phyloP scores from a whole-genome alignment of 1,140 invertebrate genomes.

The Ridgeia piscesae region DNA sequence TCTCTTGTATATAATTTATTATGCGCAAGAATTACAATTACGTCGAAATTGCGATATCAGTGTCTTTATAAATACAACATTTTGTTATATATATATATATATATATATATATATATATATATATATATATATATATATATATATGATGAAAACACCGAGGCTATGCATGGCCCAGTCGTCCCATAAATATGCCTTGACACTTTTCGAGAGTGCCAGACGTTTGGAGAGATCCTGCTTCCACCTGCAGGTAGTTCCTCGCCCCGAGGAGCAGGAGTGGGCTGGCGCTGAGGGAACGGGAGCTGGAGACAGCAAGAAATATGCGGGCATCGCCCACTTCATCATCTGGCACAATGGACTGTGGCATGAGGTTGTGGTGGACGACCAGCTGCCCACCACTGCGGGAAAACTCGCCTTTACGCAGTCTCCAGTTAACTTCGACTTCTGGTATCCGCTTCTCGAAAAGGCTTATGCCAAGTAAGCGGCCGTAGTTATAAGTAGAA shows the following conservation, averaged over 20 bases:
- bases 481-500: no score
- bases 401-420: background rate
- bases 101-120: background rate
- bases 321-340: background rate
- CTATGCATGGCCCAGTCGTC: no score
- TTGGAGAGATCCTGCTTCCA: background rate
- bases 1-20: no score
- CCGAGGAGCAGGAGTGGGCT: background rate
- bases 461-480: background rate
- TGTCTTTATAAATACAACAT: no score
- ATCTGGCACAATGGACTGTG: background rate
- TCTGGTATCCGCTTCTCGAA: background rate
- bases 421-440: background rate
- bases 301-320: background rate
- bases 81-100: background rate
- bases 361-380: background rate
- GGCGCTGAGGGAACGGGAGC: no score
- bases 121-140: background rate
- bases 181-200: no score
- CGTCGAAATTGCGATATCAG: no score
- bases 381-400: background rate
- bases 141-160: background rate
- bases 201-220: background rate
- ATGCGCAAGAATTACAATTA: no score
- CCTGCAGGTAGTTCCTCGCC: background rate